Evolutionary conservation across 2,113 vertebrate genomes (phyloP).

Genomic region (Nothobranchius furzeri): DNA sequence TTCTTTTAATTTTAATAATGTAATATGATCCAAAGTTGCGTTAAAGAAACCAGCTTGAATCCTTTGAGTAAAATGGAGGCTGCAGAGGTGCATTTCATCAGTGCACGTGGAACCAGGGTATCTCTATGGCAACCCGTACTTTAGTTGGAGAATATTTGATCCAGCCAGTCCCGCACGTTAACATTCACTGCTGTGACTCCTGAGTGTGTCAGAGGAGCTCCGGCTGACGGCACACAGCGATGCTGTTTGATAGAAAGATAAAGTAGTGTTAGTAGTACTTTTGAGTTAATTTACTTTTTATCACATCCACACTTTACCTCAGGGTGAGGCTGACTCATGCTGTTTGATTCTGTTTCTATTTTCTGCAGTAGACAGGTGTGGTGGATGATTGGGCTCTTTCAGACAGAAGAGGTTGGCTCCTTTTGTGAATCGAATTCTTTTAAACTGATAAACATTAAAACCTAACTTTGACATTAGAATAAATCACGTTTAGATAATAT

Average conservation of each 20-base stretch:
- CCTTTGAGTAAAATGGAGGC: not conserved
- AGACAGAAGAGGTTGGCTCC: too few species aligned
- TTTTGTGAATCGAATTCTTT: too few species aligned
- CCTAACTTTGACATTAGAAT: too few species aligned
- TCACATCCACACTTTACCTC: not conserved
- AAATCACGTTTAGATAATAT: too few species aligned
- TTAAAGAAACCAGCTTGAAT: not conserved
- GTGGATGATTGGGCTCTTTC: too few species aligned
- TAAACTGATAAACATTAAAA: too few species aligned
- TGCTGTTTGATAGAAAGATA: not conserved
- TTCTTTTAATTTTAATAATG: not conserved
- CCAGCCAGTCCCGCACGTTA: not conserved
- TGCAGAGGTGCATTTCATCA: not conserved
- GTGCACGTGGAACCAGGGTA: not conserved
- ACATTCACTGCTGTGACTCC: not conserved
- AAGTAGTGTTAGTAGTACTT: too few species aligned
- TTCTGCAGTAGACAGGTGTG: not conserved
- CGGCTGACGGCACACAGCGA: not conserved
- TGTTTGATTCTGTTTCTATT: not conserved
- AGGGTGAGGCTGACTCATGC: not conserved
- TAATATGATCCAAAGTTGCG: not conserved
- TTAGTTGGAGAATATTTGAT: not conserved
- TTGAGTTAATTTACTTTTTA: not conserved
- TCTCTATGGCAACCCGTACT: not conserved
- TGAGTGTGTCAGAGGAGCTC: not conserved